Conservation (phyloP, 2,113 vertebrate species). For the Alaudala cheleensis region DNA sequence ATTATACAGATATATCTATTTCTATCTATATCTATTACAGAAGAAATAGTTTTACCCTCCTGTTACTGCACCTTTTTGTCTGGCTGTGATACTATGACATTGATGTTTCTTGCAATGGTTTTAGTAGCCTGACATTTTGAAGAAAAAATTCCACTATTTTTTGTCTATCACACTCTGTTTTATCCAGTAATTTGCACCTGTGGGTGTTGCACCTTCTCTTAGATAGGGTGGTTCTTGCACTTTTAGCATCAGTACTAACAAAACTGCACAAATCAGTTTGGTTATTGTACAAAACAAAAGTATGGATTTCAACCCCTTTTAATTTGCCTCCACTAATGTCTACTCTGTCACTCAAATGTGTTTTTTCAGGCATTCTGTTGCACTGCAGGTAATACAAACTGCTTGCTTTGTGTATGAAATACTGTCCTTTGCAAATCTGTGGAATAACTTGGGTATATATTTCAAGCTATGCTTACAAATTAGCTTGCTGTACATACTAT, state of each 20-base stretch:
- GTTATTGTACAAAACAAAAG: background rate
- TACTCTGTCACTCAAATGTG: background rate
- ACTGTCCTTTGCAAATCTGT: background rate
- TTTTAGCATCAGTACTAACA: background rate
- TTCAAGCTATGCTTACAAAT: background rate
- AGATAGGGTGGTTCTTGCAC: background rate
- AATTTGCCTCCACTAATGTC: background rate
- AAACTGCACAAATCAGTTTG: background rate
- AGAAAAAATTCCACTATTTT: background rate
- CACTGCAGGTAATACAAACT: background rate
- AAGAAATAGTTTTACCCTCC: background rate
- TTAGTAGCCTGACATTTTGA: background rate
- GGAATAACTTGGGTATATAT: background rate
- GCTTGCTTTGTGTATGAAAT: background rate
- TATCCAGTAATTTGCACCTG: background rate
- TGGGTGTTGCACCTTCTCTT: background rate
- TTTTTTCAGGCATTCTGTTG: background rate
- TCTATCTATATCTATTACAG: background rate
- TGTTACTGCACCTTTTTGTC: background rate
- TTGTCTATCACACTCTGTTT: background rate
- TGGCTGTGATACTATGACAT: background rate
- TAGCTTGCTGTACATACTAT: constrained; percentile 1
- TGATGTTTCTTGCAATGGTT: background rate
- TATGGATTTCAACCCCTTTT: background rate
- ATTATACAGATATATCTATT: background rate